These are phyloP conservation scores for Brachyrhaphis roseni DNA, from an alignment of 2,797 vertebrate genomes.

Conservation along the genomic window DNA sequence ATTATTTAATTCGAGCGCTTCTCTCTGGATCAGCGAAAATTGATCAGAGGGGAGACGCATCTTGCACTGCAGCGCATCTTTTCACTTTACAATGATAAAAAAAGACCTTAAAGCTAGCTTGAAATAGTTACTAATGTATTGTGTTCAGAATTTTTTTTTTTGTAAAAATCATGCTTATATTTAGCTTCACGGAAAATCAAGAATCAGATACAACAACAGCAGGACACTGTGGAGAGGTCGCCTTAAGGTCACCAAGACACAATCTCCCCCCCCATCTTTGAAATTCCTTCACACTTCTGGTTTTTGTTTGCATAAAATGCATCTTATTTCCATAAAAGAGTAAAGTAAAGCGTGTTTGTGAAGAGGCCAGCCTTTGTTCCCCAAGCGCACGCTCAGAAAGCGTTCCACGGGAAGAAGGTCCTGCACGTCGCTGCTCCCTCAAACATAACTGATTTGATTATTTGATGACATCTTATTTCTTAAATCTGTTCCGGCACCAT, in stretches of 20 bases:
- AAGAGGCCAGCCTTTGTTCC: slow-evolving; percentile 59
- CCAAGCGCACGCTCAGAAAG: slow-evolving; percentile 61
- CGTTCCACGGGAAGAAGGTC: slow-evolving; percentile 58
- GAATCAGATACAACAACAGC: neutral
- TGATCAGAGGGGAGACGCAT: slow-evolving; percentile 55
- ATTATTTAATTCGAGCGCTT: slow-evolving; percentile 69
- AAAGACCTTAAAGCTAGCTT: neutral
- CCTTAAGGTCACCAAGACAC: neutral
- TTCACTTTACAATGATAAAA: neutral
- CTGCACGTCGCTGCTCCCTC: slow-evolving; percentile 73
- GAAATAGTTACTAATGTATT: neutral
- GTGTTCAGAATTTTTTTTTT: neutral
- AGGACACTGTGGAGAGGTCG: neutral
- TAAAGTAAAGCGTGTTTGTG: slow-evolving; percentile 16
- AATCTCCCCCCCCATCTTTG: no score
- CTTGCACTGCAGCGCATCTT: neutral
- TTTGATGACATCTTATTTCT: slow-evolving; percentile 84
- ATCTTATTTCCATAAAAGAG: slow-evolving; percentile 19
- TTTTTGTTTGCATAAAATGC: neutral
- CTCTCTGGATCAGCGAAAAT: slow-evolving; percentile 75
- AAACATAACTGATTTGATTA: slow-evolving; percentile 82
- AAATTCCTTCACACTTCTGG: neutral
- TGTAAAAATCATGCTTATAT: neutral
- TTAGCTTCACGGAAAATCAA: neutral
- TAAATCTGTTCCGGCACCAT: slow-evolving; percentile 84